phyloP scores from a whole-genome alignment of 2,797 vertebrate species.

The Galaxias olidus region DNA sequence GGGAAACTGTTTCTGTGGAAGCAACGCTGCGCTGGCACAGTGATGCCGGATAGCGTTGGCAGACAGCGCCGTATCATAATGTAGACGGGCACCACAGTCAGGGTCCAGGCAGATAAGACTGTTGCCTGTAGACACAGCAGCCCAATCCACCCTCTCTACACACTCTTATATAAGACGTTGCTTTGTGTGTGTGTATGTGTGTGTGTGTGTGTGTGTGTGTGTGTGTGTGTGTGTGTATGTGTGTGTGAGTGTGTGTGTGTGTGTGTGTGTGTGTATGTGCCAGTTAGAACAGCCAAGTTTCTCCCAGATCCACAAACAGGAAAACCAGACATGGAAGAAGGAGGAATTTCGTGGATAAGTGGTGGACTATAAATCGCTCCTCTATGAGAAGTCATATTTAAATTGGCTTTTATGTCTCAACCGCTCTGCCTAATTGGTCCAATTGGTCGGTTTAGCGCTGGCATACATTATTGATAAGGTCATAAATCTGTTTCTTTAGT shows the following conservation, averaged over 20 bases:
- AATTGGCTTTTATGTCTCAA: not conserved
- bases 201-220: constrained; percentile 1
- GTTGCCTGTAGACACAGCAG: not conserved
- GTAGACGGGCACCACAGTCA: constrained; percentile 28
- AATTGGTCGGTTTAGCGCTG: not conserved
- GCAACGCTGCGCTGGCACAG: too few relatives aligned
- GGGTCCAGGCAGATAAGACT: constrained; percentile 44
- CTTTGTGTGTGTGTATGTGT: not conserved
- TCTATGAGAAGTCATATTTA: not conserved
- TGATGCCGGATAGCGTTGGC: constrained; percentile 24
- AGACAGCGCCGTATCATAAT: constrained; percentile 34
- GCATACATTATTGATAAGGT: not conserved
- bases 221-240: not conserved
- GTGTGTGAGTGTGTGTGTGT: constrained; percentile 2
- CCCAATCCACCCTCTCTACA: not conserved
- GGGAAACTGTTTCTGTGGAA: too few relatives aligned
- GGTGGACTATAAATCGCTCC: not conserved
- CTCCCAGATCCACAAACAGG: constrained; percentile 4
- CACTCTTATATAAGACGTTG: too few relatives aligned
- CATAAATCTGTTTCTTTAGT: not conserved
- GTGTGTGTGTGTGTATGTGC: constrained; percentile 21
- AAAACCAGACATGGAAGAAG: not conserved
- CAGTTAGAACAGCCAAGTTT: constrained; percentile 25
- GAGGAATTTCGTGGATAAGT: not conserved
- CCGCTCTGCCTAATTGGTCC: not conserved